Evolutionary conservation across 1,140 invertebrate species (phyloP).

Genomic region (Bilobella aurantiaca): DNA sequence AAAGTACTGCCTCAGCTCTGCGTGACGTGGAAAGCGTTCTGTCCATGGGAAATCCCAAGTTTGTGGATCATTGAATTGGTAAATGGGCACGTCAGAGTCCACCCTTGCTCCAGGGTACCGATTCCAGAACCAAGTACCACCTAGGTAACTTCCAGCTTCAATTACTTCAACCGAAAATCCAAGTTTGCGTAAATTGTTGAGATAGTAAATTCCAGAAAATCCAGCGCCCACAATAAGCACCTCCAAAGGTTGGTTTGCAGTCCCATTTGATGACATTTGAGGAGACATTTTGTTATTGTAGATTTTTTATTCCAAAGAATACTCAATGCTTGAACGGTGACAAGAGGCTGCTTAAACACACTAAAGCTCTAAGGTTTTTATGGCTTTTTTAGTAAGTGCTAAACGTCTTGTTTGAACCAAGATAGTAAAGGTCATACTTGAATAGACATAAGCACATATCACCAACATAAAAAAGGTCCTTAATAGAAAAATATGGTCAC

Average conservation of each 20-base stretch:
- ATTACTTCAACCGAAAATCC: constrained; percentile 12
- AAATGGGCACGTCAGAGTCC: constrained; percentile 9
- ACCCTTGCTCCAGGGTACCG: constrained; percentile 18
- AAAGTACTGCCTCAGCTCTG: constrained; percentile 4
- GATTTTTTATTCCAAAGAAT: too few relatives aligned
- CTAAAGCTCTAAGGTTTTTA: too few relatives aligned
- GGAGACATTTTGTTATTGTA: too few relatives aligned
- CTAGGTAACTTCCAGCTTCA: constrained; percentile 9
- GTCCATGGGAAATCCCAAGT: constrained; percentile 11
- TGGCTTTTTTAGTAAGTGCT: too few relatives aligned
- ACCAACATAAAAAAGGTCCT: too few relatives aligned
- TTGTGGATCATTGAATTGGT: constrained; percentile 2
- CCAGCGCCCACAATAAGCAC: constrained; percentile 11
- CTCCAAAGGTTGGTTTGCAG: background rate
- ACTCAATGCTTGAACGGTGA: too few relatives aligned
- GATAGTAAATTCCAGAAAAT: background rate
- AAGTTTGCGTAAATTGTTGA: background rate
- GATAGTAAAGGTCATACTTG: too few relatives aligned
- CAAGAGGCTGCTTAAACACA: too few relatives aligned
- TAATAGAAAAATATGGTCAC: too few relatives aligned
- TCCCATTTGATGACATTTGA: too few relatives aligned
- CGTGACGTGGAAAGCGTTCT: background rate
- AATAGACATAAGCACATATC: too few relatives aligned
- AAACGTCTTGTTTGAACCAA: too few relatives aligned
- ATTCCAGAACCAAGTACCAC: constrained; percentile 19